Base-by-base conservation (phyloP, 2,797 vertebrate species). In the Enteromius thamalakanensis region DNA sequence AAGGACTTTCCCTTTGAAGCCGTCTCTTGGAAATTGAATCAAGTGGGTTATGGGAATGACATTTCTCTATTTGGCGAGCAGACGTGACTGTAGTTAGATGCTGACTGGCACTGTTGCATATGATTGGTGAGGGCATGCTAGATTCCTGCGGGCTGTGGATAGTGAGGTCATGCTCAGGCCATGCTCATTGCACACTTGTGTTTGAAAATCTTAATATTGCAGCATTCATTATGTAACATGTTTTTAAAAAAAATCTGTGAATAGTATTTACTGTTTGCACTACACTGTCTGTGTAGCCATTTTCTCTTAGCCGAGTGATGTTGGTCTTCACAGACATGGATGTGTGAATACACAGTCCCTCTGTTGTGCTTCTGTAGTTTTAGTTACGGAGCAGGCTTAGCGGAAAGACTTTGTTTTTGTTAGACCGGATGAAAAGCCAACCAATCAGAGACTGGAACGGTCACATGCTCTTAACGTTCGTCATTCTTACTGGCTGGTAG, bases 371-470 rank as follows among this genome's bases (percentile, higher is more conserved):
- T 26, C 60, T 80, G 70, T 58, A 29, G 60, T 79, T 82, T 64
- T 23, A 62, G 34, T 67, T 86, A 40, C 26, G 82, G 75, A 87
- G 90, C 87, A 89, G 80, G 71, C 86, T 88, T 89, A 87, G 87
- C 83, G 83, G 80, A 90, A 82, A 83, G 84, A 88, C 90, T 71
- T 90, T 92, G 90, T 89, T 89, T 80, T 85, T 91, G 90, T 92
- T 88, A 81, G 84, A 77, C 84, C 87, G 83, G 65, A n/a, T 55
- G 42, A 15, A 47, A 32, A 26, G 49, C 15, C 79, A 89, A 88
- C 94, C 94, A 90, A 95, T 95, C 90, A 40, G 75, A 87, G 82
- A n/a, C 11, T 67, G 42, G 64, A 75, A 86, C 21, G 62, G 68
- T 82, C 82, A 58, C 80, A 84, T 87, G 90, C 91, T 87, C 93